phyloP scores from a whole-genome alignment of 2,797 vertebrate genomes.

The Anabas testudineus region DNA sequence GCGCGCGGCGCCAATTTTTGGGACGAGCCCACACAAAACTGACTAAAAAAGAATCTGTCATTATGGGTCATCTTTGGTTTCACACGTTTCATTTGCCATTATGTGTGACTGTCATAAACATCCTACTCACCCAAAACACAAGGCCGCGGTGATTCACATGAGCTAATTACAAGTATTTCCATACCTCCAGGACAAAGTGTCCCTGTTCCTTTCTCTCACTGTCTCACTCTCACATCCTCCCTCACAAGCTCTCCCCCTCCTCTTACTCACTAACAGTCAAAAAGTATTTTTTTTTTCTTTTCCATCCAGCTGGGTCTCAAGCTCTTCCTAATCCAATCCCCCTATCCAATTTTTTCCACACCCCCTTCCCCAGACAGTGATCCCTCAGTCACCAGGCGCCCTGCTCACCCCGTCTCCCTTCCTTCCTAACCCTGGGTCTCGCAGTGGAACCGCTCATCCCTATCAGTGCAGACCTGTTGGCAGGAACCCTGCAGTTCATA shows the following conservation, averaged over 20 bases:
- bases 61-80: conserved; percentile 71
- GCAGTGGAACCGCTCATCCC: conserved; percentile 53
- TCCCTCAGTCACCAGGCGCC: conserved; percentile 41
- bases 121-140: conserved; percentile 57
- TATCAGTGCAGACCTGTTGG: conserved; percentile 67
- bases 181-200: conserved; percentile 53
- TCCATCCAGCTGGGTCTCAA: conserved; percentile 51
- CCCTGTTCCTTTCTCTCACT: conserved; percentile 23
- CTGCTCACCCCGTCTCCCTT: conserved; percentile 40
- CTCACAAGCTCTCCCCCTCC: conserved; percentile 26
- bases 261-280: conserved; percentile 18
- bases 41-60: conserved; percentile 64
- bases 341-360: conserved; percentile 52
- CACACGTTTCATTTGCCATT: conserved; percentile 53
- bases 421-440: conserved; percentile 54
- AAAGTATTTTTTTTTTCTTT: conserved; percentile 17
- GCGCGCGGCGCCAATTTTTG: conserved; percentile 51
- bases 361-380: conserved; percentile 34
- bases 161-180: conserved; percentile 60
- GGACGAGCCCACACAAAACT: conserved; percentile 67
- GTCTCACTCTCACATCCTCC: conserved; percentile 39
- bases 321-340: conserved; percentile 63
- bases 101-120: conserved; percentile 65
- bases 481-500: conserved; percentile 54
- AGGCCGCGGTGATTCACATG: conserved; percentile 50